Percentiles rank a stretch among this genome's conserved stretches.
These are phyloP conservation scores for Macropodus opercularis DNA, from an alignment of 2,797 vertebrate species.

Conservation along the genomic window DNA sequence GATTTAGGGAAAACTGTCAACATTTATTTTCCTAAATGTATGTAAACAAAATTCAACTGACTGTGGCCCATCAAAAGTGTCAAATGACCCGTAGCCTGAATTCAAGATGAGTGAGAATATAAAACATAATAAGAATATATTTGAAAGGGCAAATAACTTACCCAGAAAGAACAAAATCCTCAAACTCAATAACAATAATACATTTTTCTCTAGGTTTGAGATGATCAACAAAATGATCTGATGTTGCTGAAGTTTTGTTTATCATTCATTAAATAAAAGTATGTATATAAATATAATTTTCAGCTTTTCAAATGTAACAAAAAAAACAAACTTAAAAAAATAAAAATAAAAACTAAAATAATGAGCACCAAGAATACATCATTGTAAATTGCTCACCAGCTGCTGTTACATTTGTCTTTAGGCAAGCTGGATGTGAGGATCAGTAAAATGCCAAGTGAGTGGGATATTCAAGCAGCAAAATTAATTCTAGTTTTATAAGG, in stretches of 20 bases:
- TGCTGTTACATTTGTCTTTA: constrained; percentile 40
- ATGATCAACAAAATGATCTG: too few species aligned
- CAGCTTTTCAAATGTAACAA: too few species aligned
- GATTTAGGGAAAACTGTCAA: constrained; percentile 29
- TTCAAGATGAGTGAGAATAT: constrained; percentile 4
- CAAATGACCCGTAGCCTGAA: constrained; percentile 10
- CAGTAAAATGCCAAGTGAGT: constrained; percentile 37
- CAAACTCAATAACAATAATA: not conserved
- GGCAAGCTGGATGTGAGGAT: constrained; percentile 27
- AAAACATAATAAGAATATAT: not conserved
- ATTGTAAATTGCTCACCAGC: constrained; percentile 29
- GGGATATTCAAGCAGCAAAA: constrained; percentile 46
- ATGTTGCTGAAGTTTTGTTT: not conserved
- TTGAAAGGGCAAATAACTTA: not conserved
- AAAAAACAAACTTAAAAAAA: too few species aligned
- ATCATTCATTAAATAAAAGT: not conserved
- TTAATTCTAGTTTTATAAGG: constrained; percentile 48
- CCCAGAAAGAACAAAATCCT: not conserved
- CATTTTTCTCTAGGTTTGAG: not conserved
- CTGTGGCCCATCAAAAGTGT: constrained; percentile 15
- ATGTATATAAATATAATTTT: not conserved
- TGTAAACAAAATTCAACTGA: constrained; percentile 35
- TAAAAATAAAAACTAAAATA: not conserved
- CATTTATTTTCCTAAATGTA: constrained; percentile 20
- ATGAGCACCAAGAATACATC: not conserved